Conservation (phyloP, 2,113 vertebrate genomes). For the Anser cygnoides region DNA sequence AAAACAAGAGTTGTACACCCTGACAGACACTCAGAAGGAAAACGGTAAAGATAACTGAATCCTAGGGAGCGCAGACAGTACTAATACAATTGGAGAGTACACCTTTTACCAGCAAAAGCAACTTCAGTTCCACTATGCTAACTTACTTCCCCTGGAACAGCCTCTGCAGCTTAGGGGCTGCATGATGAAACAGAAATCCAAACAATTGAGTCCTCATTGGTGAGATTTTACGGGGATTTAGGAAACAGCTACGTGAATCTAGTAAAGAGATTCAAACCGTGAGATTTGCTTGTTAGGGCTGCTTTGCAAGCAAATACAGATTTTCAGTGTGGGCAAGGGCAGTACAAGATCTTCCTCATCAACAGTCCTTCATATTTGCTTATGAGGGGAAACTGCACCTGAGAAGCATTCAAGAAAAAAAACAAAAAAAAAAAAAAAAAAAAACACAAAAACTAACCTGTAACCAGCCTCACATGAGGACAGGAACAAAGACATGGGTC, state of each 20-base stretch:
- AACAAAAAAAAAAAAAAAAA: neutral
- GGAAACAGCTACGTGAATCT: neutral
- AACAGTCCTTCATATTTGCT: neutral
- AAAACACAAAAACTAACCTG: neutral
- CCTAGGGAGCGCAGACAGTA: neutral
- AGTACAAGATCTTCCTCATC: neutral
- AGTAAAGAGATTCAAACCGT: neutral
- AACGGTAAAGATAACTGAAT: neutral
- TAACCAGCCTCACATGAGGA: neutral
- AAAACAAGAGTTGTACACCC: neutral
- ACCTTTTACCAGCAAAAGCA: neutral
- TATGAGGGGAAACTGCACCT: neutral
- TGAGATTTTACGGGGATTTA: neutral
- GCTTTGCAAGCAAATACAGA: neutral
- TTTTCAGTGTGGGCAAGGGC: neutral
- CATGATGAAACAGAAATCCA: neutral
- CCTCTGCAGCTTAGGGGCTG: neutral
- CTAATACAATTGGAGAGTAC: neutral
- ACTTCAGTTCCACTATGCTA: neutral
- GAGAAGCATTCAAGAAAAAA: neutral
- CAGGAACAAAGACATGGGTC: neutral
- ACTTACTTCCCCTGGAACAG: constrained; percentile 2
- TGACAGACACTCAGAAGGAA: neutral
- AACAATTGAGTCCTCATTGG: neutral
- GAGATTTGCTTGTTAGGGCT: neutral